Evolutionary conservation across 2,888 invertebrate genomes (phyloP).

Genomic region (Malacosoma neustria): DNA sequence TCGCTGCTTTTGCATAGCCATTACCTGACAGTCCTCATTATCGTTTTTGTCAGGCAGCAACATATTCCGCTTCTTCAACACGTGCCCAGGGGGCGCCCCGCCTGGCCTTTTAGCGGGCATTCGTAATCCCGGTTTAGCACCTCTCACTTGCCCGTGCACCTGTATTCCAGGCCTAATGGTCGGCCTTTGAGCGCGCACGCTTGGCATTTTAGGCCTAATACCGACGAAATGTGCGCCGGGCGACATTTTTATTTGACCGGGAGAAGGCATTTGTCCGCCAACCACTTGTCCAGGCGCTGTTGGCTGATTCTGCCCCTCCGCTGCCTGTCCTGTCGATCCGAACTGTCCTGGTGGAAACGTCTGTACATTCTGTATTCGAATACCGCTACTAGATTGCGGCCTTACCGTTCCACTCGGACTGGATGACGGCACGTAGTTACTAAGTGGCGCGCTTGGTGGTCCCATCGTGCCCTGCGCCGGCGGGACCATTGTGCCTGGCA

Average conservation of each 20-base stretch:
- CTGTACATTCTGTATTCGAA: constrained; percentile 61
- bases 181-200: constrained; percentile 42
- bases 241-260: constrained; percentile 54
- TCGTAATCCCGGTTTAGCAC: constrained; percentile 38
- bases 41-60: constrained; percentile 81
- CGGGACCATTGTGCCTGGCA: constrained; percentile 3
- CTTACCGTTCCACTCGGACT: constrained; percentile 51
- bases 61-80: constrained; percentile 74
- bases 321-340: constrained; percentile 5
- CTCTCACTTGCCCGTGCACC: constrained; percentile 55
- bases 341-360: constrained; percentile 51
- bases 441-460: constrained; percentile 29
- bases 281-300: constrained; percentile 30
- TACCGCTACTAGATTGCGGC: constrained; percentile 30
- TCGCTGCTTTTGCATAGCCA: constrained; percentile 82
- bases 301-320: constrained; percentile 21
- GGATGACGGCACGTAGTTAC: constrained; percentile 36
- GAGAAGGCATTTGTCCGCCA: constrained; percentile 42
- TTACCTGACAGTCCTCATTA: constrained; percentile 84
- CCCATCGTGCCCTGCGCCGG: constrained; percentile 22
- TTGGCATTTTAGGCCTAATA: constrained; percentile 46
- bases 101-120: constrained; percentile 60
- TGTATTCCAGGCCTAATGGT: constrained; percentile 55
- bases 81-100: constrained; percentile 29
- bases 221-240: constrained; percentile 41